Evolutionary conservation across 2,113 vertebrate genomes (phyloP).

Genomic region (Lanius collurio): DNA sequence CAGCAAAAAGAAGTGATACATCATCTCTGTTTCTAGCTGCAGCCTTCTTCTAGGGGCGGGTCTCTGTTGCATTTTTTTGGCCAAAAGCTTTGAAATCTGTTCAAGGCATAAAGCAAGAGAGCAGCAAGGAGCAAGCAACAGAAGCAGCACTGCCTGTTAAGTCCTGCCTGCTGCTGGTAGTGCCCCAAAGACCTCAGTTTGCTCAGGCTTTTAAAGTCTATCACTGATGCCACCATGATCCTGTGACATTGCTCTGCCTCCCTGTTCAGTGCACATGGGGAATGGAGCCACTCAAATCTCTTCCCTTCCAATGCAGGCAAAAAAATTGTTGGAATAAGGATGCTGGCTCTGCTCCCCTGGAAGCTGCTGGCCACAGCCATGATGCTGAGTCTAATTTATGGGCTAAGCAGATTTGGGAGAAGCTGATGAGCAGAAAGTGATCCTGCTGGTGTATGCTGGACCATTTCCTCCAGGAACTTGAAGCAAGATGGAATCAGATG

Average conservation of each 20-base stretch:
- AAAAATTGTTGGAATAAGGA: not conserved
- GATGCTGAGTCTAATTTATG: not conserved
- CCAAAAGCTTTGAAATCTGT: not conserved
- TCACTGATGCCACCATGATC: not conserved
- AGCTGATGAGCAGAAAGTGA: not conserved
- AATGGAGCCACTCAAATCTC: not conserved
- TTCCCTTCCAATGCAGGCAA: not conserved
- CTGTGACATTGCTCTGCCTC: not conserved
- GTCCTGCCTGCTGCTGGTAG: not conserved
- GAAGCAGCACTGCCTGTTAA: not conserved
- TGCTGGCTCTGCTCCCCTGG: not conserved
- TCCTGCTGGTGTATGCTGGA: not conserved
- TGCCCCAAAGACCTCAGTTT: not conserved
- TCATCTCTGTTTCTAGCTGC: not conserved
- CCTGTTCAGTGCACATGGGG: fast-evolving
- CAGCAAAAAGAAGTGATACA: not conserved
- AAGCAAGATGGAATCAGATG: not conserved
- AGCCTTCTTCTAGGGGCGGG: not conserved
- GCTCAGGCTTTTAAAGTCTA: not conserved
- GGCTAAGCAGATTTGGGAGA: not conserved
- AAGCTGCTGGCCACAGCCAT: not conserved
- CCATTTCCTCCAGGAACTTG: not conserved
- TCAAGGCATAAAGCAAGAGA: not conserved
- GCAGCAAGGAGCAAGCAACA: not conserved
- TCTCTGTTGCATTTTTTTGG: not conserved